A percentile compares a stretch with the other conserved stretches of the same genome.
Evolutionary conservation across 1,140 invertebrate species (phyloP).

Genomic region (Conus ventricosus): DNA sequence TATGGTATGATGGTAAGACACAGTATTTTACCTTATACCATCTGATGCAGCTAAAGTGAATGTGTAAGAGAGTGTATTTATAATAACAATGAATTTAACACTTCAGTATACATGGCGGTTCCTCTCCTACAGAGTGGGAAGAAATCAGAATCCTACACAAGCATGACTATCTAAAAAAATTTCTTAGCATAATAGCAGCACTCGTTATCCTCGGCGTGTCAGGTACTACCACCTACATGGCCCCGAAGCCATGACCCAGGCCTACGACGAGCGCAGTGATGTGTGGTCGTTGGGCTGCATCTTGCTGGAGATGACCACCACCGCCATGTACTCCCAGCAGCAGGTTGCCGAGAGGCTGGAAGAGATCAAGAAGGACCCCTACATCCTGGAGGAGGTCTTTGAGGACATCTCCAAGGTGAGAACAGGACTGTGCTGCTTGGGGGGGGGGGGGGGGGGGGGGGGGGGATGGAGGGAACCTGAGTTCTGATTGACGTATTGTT

Average conservation of each 20-base stretch:
- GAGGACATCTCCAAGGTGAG: constrained; percentile 60
- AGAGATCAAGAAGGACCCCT: constrained; percentile 57
- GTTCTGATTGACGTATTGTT: neutral
- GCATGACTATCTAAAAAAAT: too few relatives aligned
- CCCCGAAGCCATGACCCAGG: constrained; percentile 55
- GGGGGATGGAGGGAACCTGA: neutral
- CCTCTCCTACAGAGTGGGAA: too few relatives aligned
- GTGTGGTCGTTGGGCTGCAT: constrained; percentile 71
- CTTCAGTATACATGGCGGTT: too few relatives aligned
- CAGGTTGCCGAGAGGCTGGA: constrained; percentile 54
- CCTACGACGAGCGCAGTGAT: constrained; percentile 64
- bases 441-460: neutral
- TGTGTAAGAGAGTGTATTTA: too few relatives aligned
- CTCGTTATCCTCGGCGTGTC: neutral
- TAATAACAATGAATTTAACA: too few relatives aligned
- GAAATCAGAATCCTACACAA: too few relatives aligned
- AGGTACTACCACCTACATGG: constrained; percentile 68
- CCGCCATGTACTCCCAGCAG: constrained; percentile 47
- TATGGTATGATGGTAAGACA: too few relatives aligned
- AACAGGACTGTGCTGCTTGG: neutral
- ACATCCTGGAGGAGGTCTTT: constrained; percentile 61
- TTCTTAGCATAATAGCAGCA: too few relatives aligned
- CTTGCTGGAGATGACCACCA: constrained; percentile 64
- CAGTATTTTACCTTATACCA: too few relatives aligned
- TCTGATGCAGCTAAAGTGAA: too few relatives aligned